phyloP scores from a whole-genome alignment of 2,888 invertebrate species.

The Deroplatys truncata region DNA sequence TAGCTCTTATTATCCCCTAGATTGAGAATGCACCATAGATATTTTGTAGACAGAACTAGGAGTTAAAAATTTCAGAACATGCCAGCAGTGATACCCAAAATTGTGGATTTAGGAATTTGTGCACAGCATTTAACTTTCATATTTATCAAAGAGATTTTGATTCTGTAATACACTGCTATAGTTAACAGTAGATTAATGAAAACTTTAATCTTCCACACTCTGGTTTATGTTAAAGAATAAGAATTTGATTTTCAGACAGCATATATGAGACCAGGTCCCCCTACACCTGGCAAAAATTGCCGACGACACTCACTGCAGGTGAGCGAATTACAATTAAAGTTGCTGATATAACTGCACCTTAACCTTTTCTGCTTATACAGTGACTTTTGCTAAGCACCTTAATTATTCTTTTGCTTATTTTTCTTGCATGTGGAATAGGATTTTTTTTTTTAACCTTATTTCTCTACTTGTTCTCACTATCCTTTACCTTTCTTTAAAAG shows the following conservation, averaged over 20 bases:
- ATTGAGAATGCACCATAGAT: background rate
- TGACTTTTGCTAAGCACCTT: too few species aligned
- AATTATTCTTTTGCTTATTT: too few species aligned
- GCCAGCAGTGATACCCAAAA: background rate
- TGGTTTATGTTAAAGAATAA: background rate
- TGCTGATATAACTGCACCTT: background rate
- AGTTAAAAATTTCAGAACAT: too few species aligned
- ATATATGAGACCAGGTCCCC: slow-evolving; percentile 81
- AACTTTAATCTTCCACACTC: background rate
- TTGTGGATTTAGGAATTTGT: background rate
- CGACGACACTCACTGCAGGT: slow-evolving; percentile 68
- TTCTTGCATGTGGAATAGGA: too few species aligned
- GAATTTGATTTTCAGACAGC: slow-evolving; percentile 53
- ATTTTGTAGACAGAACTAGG: background rate
- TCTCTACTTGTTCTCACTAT: too few species aligned
- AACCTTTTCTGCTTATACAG: too few species aligned
- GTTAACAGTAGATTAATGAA: background rate
- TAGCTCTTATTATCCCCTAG: too few species aligned
- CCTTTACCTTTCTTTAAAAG: too few species aligned
- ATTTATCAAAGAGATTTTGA: background rate
- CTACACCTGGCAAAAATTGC: slow-evolving; percentile 81
- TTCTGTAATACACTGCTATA: background rate
- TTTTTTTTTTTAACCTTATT: too few species aligned
- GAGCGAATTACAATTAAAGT: slow-evolving; percentile 37
- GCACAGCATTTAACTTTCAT: background rate